Evolutionary conservation across 2,888 invertebrate species (phyloP), one percentile per base, ranked within the genome.

Genomic region (Ceramica pisi): DNA sequence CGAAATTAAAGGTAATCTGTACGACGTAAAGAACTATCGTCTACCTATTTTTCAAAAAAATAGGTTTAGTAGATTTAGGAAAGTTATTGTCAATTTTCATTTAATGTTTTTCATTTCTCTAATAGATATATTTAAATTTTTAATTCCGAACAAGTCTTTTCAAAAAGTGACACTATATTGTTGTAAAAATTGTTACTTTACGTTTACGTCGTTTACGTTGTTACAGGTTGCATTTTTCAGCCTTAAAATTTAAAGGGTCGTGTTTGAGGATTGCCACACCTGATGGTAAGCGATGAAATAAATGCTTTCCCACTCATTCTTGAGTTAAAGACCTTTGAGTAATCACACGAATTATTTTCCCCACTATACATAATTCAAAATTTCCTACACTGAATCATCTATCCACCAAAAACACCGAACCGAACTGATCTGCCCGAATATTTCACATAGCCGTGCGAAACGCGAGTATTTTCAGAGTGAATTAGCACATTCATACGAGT

Each of bases 401-500:
- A 16, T 51, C 31, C 31, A 31, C 44, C 3, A 44, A 55, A 16
- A 41, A 46, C 35, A 23, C 31, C 0, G 12, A 31, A 75, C 68
- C 10, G 62, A 69, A 69, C 69, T 73, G 71, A 79, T 71, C 63
- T 53, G 23, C 50, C 41, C 56, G 50, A 66, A 70, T 57, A 71
- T 67, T 73, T 82, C 64, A 56, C 82, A 73, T 59, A 26, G 0
- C 53, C 23, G 64, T 69, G 68, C 51, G 66, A 82, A 71, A 75
- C 71, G 48, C 60, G 56, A 71, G 46, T 73, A 66, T 81, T 68
- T 75, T 70, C 50, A 46, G 38, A 44, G 23, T 19, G 19, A 51
- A 79, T 79, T 79, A 81, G 55, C 78, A 79, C 72, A 35, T 74
- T 53, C 23, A 53, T 61, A 69, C 81, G 55, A 50, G 35, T 26